Evolutionary conservation across 1,140 invertebrate genomes (phyloP).

Genomic region (Drosophila gunungcola): DNA sequence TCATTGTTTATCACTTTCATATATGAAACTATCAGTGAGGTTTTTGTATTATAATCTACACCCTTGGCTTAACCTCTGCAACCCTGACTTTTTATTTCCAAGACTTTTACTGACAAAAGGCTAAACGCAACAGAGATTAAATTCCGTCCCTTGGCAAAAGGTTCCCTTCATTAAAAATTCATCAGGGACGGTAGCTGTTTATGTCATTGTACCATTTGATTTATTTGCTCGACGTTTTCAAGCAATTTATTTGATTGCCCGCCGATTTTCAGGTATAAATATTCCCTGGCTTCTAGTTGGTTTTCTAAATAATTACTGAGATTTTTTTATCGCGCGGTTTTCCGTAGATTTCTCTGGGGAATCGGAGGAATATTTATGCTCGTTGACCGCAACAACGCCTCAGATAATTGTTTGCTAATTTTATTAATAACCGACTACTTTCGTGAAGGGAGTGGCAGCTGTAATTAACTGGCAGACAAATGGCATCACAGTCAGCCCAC

Average conservation of each 20-base stretch:
- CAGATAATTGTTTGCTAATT: slow-evolving; percentile 46
- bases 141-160: slow-evolving; percentile 12
- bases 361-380: slow-evolving; percentile 36
- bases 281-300: slow-evolving; percentile 4
- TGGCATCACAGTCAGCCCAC: slow-evolving; percentile 7
- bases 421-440: slow-evolving; percentile 19
- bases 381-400: slow-evolving; percentile 28
- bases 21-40: neutral
- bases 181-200: slow-evolving; percentile 4
- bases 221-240: slow-evolving; percentile 37
- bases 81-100: neutral
- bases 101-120: slow-evolving; percentile 1
- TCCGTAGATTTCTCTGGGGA: slow-evolving; percentile 16
- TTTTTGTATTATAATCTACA: neutral
- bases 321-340: neutral
- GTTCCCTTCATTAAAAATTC: slow-evolving; percentile 19
- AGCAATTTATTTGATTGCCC: slow-evolving; percentile 41
- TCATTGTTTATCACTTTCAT: slow-evolving; percentile 2
- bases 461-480: slow-evolving; percentile 48
- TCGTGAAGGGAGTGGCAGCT: slow-evolving; percentile 5
- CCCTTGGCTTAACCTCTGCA: neutral
- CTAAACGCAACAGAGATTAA: slow-evolving; percentile 13
- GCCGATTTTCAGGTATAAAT: slow-evolving; percentile 21
- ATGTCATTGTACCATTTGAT: slow-evolving; percentile 10
- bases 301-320: slow-evolving; percentile 26